phyloP scores from a whole-genome alignment of 2,113 vertebrate genomes.

The Siphamia tubifer region DNA sequence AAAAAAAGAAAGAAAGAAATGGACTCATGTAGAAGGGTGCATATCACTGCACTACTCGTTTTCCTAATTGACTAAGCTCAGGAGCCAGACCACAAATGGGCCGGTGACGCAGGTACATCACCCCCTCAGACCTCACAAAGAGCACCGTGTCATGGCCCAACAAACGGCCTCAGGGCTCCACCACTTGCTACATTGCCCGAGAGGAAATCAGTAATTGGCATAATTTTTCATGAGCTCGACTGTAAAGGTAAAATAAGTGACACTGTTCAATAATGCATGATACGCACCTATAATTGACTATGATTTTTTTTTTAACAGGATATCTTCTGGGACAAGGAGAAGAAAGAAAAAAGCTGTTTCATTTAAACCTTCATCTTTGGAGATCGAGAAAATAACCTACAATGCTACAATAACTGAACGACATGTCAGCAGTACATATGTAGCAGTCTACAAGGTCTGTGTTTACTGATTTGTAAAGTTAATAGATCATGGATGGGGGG shows the following conservation, averaged over 20 bases:
- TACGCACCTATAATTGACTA: slow-evolving; percentile 90
- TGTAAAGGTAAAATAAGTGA: slow-evolving; percentile 91
- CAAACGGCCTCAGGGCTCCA: slow-evolving; percentile 60
- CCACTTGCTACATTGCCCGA: slow-evolving; percentile 81
- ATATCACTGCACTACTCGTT: slow-evolving; percentile 37
- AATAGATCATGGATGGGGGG: neutral
- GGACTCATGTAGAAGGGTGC: slow-evolving; percentile 37
- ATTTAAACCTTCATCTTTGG: slow-evolving; percentile 65
- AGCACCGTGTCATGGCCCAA: slow-evolving; percentile 57
- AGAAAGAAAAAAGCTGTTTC: slow-evolving; percentile 61
- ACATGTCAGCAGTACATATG: no score
- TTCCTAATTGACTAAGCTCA: slow-evolving; percentile 57
- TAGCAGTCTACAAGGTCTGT: no score
- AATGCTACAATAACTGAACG: no score
- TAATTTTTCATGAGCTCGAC: slow-evolving; percentile 92
- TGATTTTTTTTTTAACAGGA: slow-evolving; percentile 75
- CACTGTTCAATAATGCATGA: slow-evolving; percentile 94
- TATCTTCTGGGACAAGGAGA: slow-evolving; percentile 58
- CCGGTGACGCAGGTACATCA: slow-evolving; percentile 45
- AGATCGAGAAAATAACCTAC: neutral
- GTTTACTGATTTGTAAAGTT: no score
- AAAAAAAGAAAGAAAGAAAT: slow-evolving; percentile 52
- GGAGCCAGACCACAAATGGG: slow-evolving; percentile 39
- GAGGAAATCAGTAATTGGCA: slow-evolving; percentile 92
- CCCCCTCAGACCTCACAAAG: slow-evolving; percentile 52